A percentile compares a stretch with the other conserved stretches of the same genome.
phyloP scores from a whole-genome alignment of 2,888 invertebrate species.

The Tribolium freemani region DNA sequence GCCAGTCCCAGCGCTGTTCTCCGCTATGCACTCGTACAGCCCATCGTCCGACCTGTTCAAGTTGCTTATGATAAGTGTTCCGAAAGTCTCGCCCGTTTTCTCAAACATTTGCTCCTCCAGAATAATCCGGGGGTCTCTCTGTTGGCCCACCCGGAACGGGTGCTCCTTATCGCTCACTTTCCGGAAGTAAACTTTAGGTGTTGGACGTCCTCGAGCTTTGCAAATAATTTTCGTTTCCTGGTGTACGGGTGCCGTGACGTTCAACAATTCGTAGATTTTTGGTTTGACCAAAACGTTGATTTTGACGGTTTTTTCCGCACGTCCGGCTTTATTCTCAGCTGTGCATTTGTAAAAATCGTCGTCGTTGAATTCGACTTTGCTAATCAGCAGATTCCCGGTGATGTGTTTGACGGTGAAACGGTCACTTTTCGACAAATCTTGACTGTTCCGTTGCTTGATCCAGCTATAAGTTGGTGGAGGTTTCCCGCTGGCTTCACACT shows the following conservation, averaged over 20 bases:
- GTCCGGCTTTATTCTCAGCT: conserved; percentile 85
- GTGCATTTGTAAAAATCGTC: conserved; percentile 85
- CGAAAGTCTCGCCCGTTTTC: conserved; percentile 74
- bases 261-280: conserved; percentile 82
- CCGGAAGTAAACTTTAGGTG: conserved; percentile 84
- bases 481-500: conserved; percentile 86
- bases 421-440: conserved; percentile 79
- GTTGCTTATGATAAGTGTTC: conserved; percentile 77
- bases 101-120: conserved; percentile 73
- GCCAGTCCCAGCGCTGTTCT: conserved; percentile 81
- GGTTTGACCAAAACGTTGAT: conserved; percentile 83
- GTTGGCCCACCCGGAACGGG: conserved; percentile 76
- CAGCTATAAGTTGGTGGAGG: conserved; percentile 88
- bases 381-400: conserved; percentile 81
- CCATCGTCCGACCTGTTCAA: conserved; percentile 85
- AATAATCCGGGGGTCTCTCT: conserved; percentile 75
- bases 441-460: conserved; percentile 82
- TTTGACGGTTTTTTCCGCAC: conserved; percentile 76
- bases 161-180: conserved; percentile 78
- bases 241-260: conserved; percentile 77
- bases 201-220: conserved; percentile 84
- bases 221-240: conserved; percentile 80
- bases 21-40: conserved; percentile 88
- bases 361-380: conserved; percentile 82
- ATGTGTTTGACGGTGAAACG: conserved; percentile 79